Percentiles rank a stretch among this genome's conserved stretches.
Conservation (phyloP, 2,888 invertebrate species). For the Nasonia oneida region DNA sequence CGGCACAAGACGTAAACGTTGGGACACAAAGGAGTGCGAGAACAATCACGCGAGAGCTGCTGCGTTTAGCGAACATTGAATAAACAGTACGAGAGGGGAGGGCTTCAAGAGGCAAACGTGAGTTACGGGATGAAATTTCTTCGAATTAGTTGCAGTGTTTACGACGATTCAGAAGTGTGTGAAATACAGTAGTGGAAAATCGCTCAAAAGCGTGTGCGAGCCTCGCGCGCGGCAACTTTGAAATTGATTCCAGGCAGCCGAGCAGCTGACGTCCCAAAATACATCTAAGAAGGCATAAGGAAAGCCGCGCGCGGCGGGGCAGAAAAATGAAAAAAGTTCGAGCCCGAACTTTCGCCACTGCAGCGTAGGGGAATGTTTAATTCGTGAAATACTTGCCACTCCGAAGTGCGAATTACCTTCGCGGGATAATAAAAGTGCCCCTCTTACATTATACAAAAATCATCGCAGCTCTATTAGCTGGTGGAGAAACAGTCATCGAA, state of each 20-base stretch:
- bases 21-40: neutral
- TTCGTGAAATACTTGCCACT: neutral
- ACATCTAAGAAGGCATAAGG: neutral
- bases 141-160: neutral
- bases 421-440: neutral
- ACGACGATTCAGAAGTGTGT: no score
- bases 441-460: neutral
- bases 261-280: neutral
- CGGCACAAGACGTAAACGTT: neutral
- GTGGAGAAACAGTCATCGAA: neutral
- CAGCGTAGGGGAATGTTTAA: neutral
- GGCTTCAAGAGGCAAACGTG: neutral
- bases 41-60: neutral
- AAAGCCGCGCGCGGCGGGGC: neutral
- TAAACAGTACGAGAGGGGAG: neutral
- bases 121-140: neutral
- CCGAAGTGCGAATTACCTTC: neutral
- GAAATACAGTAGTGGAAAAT: neutral
- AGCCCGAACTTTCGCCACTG: neutral
- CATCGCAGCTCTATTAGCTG: neutral
- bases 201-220: neutral
- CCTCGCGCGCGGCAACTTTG: neutral
- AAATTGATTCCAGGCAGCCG: slow-evolving; percentile 29
- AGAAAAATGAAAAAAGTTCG: slow-evolving; percentile 50
- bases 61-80: slow-evolving; percentile 1